Percentiles rank a stretch among this genome's conserved stretches.
Conservation (phyloP, 1,140 invertebrate species). For the Bombus sibiricus region DNA sequence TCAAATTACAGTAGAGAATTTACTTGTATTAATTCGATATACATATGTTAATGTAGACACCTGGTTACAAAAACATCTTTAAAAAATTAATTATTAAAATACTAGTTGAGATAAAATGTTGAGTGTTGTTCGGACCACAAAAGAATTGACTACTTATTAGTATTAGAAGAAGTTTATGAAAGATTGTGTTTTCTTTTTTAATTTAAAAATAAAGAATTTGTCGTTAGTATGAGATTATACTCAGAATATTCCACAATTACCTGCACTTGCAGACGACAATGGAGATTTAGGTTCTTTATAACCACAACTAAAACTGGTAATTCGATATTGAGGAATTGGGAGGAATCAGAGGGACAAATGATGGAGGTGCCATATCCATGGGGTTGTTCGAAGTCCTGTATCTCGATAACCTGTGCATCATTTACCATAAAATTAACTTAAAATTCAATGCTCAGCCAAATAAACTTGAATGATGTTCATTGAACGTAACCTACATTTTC, state of each 20-base stretch:
- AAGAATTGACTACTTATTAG: too few relatives aligned
- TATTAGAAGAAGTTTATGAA: too few relatives aligned
- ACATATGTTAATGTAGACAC: too few relatives aligned
- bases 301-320: conserved; percentile 71
- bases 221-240: neutral
- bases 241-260: conserved; percentile 29
- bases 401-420: conserved; percentile 70
- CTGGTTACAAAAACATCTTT: too few relatives aligned
- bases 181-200: neutral
- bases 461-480: neutral
- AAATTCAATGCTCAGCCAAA: neutral
- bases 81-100: too few relatives aligned
- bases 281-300: conserved; percentile 63
- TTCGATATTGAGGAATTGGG: conserved; percentile 64
- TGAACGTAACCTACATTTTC: conserved; percentile 65
- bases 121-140: too few relatives aligned
- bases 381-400: conserved; percentile 65
- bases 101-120: too few relatives aligned
- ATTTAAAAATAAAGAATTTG: neutral
- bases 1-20: too few relatives aligned
- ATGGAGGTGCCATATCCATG: conserved; percentile 67
- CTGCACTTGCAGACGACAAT: conserved; percentile 68
- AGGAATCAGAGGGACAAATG: conserved; percentile 60
- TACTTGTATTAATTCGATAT: too few relatives aligned
- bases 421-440: neutral